Conservation (phyloP, 2,888 invertebrate species). For the Tuberolachnus salignus region DNA sequence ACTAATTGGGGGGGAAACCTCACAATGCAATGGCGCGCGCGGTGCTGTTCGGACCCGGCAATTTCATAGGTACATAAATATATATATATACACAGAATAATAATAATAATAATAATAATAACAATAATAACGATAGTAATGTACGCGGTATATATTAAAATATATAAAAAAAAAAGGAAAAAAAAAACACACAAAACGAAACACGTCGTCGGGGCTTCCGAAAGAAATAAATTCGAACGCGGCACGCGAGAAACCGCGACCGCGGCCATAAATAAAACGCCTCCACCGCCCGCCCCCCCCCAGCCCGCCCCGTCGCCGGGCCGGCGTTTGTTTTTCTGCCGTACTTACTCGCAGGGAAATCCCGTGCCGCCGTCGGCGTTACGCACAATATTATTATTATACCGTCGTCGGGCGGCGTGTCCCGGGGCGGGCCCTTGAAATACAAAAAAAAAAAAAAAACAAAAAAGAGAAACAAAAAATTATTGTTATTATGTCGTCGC, state of each 20-base stretch:
- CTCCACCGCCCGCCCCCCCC: slow-evolving; percentile 1
- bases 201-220: slow-evolving; percentile 54
- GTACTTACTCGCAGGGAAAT: slow-evolving; percentile 25
- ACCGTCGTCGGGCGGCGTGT: neutral
- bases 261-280: slow-evolving; percentile 37
- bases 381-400: neutral
- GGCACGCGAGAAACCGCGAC: slow-evolving; percentile 48
- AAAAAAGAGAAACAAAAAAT: neutral
- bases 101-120: slow-evolving; percentile 33
- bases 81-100: slow-evolving; percentile 14
- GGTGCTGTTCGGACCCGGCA: slow-evolving; percentile 37
- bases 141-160: no score
- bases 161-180: no score
- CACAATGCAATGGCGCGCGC: slow-evolving; percentile 46
- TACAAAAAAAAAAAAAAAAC: neutral
- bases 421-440: slow-evolving; percentile 18
- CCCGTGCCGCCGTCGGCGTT: no score
- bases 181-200: no score
- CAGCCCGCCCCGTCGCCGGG: neutral
- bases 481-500: slow-evolving; percentile 10
- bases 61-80: slow-evolving; percentile 49
- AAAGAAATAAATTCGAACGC: slow-evolving; percentile 54
- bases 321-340: slow-evolving; percentile 26
- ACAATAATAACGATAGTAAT: slow-evolving; percentile 8
- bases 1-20: slow-evolving; percentile 16